Evolutionary conservation across 30 jellyfish, hydroid and myxozoan genomes (phyloP).

Genomic region (Calvadosia cruxmelitensis): DNA sequence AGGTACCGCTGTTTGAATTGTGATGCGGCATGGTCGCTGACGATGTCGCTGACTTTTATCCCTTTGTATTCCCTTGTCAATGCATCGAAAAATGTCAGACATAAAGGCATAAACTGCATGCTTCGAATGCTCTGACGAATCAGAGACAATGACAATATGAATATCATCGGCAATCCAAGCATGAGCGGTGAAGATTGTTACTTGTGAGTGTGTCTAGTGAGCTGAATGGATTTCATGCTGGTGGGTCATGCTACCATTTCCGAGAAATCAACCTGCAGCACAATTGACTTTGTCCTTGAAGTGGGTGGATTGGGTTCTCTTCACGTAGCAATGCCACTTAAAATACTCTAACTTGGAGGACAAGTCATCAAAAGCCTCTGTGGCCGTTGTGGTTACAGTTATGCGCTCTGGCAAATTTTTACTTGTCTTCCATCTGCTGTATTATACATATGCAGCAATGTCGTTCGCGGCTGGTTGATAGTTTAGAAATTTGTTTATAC

Average conservation of each 20-base stretch:
- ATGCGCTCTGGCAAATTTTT: too few species aligned
- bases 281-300: background rate
- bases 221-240: conserved; percentile 64
- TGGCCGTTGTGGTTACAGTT: too few species aligned
- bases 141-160: conserved; percentile 19
- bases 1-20: background rate
- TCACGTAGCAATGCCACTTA: conserved; percentile 23
- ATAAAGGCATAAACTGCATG: conserved; percentile 13
- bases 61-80: background rate
- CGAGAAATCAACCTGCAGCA: conserved; percentile 15
- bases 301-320: conserved; percentile 18
- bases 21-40: conserved; percentile 11
- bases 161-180: conserved; percentile 31
- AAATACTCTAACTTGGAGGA: too few species aligned
- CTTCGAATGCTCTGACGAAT: conserved; percentile 24
- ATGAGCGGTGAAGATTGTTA: conserved; percentile 42
- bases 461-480: too few species aligned
- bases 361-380: too few species aligned
- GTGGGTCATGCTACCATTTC: conserved; percentile 27
- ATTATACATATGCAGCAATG: too few species aligned
- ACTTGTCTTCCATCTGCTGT: too few species aligned
- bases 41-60: background rate
- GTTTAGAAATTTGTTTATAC: too few species aligned
- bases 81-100: background rate
- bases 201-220: conserved; percentile 43